Evolutionary conservation across 2,888 invertebrate genomes (phyloP).

Genomic region (Nezara viridula): DNA sequence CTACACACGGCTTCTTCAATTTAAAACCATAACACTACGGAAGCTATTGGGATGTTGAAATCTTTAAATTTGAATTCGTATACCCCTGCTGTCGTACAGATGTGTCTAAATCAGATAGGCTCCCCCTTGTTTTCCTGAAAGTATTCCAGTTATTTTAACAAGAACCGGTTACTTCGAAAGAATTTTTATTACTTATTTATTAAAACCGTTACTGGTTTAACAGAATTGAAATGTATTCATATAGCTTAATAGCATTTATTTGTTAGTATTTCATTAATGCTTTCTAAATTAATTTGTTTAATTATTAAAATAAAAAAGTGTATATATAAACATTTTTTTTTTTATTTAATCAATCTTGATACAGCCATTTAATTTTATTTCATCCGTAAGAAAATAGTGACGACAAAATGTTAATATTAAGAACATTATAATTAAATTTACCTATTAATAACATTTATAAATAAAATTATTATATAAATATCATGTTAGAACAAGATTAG

Average conservation of each 20-base stretch:
- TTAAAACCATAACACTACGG: background rate
- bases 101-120: background rate
- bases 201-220: background rate
- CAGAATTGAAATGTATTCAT: background rate
- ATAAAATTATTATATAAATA: too few relatives aligned
- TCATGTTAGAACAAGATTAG: too few relatives aligned
- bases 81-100: background rate
- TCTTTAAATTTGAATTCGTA: background rate
- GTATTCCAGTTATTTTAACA: background rate
- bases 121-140: background rate
- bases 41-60: slow-evolving; percentile 20
- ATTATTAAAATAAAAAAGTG: background rate
- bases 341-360: too few relatives aligned
- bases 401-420: too few relatives aligned
- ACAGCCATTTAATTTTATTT: too few relatives aligned
- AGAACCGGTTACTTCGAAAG: background rate
- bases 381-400: too few relatives aligned
- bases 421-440: too few relatives aligned
- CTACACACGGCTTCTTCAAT: background rate
- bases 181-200: background rate
- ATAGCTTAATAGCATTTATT: background rate
- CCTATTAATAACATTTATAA: too few relatives aligned
- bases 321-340: background rate
- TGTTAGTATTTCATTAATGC: background rate
- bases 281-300: too few relatives aligned